Evolutionary conservation across 2,113 vertebrate species (phyloP), one percentile per base, ranked within the genome.

Genomic region (Paratilapia polleni): DNA sequence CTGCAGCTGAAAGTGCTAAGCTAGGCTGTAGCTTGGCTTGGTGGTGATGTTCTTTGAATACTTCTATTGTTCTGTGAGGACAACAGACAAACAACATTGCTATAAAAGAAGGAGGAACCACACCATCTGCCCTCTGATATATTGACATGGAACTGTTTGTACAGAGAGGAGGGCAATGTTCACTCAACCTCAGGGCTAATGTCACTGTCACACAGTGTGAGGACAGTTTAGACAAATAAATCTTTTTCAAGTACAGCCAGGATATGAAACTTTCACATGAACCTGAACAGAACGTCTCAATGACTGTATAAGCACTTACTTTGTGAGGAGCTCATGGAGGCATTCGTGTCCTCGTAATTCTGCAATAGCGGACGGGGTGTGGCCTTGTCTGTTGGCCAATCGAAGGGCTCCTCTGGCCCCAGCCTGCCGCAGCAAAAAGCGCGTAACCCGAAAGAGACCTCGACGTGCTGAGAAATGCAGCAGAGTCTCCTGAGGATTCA

Each of bases 381-480:
- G 96, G 57, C 98, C 98, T 78, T 98, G 96, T 31, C 91, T 96
- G 93, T 99, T 98, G 91, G 94, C 93, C 90, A 99, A 92, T 49
- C 89, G 92, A 75, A 98, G 96, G 12, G 98, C 97, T 79, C 96
- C 95, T 28, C 90, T 95, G 34, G 97, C 98, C 13, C 98, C 98
- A 0, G 97, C 95, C 92, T 97, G 97, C 92, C 96, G 96, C 78
- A 99, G 92, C 89, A 99, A 94, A 83, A 99, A 98, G 90, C 93
- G 94, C 0, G 97, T 95, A 22, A 99, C 92, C 24, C 96, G 94
- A 83, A 94, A 88, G 62, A 99, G 96, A 3, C 98, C 98, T 26
- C 97, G 96, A 8, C 98, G 94, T 41, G 96, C 97, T 0, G 98
- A 97, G 84, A 99, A 99, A 91, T 99, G 98, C 95, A 99, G 95